Evolutionary conservation across 2,888 invertebrate genomes (phyloP).

Genomic region (Pecten maximus): DNA sequence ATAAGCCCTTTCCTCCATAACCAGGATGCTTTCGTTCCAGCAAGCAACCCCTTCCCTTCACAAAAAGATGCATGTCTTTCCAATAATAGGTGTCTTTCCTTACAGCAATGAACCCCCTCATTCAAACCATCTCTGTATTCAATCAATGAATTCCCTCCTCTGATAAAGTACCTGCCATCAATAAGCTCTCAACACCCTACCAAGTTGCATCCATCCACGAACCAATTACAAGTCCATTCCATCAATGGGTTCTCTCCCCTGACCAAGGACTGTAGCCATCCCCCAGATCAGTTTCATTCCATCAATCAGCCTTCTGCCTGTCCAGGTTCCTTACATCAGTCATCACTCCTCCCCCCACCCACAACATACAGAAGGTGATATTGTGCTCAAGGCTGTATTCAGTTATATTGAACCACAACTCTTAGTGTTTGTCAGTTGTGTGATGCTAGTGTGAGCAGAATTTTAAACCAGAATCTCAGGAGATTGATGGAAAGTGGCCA

Average conservation of each 20-base stretch:
- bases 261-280: neutral
- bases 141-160: neutral
- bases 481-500: conserved; percentile 20
- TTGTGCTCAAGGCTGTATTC: conserved; percentile 4
- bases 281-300: neutral
- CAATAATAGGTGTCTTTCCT: too few species aligned
- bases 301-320: conserved; percentile 7
- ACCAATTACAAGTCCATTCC: neutral
- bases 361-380: neutral
- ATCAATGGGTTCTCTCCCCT: neutral
- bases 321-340: neutral
- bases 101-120: too few species aligned
- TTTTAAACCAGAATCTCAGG: conserved; percentile 27
- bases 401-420: neutral
- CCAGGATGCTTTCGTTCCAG: too few species aligned
- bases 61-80: too few species aligned
- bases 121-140: neutral
- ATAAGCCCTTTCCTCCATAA: too few species aligned
- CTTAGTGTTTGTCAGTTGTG: neutral
- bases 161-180: neutral
- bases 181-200: neutral
- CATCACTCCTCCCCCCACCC: neutral
- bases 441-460: neutral
- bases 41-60: too few species aligned
- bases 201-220: neutral